Percentiles rank a stretch among this genome's conserved stretches.
Conservation (phyloP, 2,113 vertebrate species). For the Perognathus longimembris region DNA sequence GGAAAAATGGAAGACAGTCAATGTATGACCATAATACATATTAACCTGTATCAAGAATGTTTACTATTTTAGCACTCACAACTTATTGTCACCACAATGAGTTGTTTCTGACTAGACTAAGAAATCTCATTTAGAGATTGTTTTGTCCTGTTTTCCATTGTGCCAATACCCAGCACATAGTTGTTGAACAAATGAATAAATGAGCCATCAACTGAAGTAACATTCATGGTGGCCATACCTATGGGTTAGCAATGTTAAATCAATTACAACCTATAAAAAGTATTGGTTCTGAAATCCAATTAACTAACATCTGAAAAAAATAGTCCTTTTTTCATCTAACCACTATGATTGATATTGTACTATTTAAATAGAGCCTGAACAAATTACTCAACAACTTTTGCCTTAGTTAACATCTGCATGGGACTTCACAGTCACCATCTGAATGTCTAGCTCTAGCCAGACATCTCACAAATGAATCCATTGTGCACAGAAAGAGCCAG, state of each 20-base stretch:
- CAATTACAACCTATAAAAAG: constrained; percentile 15
- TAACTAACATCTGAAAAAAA: constrained; percentile 1
- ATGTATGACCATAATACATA: not conserved
- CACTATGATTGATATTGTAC: constrained; percentile 38
- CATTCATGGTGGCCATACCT: not conserved
- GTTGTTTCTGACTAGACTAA: not conserved
- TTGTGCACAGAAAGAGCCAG: constrained; percentile 30
- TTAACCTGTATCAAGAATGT: not conserved
- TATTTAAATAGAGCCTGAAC: constrained; percentile 26
- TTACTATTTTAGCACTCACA: not conserved
- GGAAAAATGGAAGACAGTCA: constrained; percentile 13
- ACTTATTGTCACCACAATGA: not conserved
- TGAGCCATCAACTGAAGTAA: constrained; percentile 12
- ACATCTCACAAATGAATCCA: constrained; percentile 47
- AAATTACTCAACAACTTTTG: constrained; percentile 40
- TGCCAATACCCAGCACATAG: not conserved
- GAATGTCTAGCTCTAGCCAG: not conserved
- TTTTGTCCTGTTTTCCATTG: not conserved
- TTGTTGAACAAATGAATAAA: constrained; percentile 30
- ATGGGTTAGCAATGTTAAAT: not conserved
- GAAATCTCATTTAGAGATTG: not conserved
- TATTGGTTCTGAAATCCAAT: constrained; percentile 32
- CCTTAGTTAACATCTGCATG: constrained; percentile 38
- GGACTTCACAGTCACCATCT: constrained; percentile 41
- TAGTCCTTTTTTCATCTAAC: constrained; percentile 3